Conservation (phyloP, 2,113 vertebrate species). For the Bos indicus region DNA sequence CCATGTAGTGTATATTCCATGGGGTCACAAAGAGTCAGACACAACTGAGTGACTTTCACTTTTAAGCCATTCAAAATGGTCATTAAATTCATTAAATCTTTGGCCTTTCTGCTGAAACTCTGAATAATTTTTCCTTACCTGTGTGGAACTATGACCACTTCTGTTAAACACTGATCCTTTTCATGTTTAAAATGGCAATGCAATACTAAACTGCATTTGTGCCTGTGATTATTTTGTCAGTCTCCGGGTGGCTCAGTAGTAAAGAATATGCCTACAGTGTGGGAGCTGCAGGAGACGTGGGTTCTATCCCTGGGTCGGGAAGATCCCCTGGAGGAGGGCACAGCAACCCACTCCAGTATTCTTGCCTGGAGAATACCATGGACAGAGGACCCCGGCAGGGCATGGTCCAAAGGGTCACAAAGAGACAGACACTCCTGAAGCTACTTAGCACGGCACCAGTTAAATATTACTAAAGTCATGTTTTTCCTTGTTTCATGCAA, state of each 20-base stretch:
- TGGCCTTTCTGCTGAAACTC: neutral
- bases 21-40: too few species aligned
- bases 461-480: neutral
- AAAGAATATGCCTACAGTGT: neutral
- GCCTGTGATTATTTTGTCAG: neutral
- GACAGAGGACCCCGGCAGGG: neutral
- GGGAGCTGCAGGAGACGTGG: neutral
- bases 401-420: neutral
- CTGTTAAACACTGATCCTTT: neutral
- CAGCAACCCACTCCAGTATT: neutral
- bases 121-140: neutral
- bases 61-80: too few species aligned
- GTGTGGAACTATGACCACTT: neutral
- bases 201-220: neutral
- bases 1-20: too few species aligned
- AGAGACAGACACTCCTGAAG: neutral
- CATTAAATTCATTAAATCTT: neutral
- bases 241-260: neutral
- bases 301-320: rapidly evolving
- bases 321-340: neutral
- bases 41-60: too few species aligned
- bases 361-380: neutral
- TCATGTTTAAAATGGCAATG: neutral
- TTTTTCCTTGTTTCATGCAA: neutral
- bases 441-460: neutral